phyloP scores from a whole-genome alignment of 2,888 invertebrate species.

The Andrena fulva region DNA sequence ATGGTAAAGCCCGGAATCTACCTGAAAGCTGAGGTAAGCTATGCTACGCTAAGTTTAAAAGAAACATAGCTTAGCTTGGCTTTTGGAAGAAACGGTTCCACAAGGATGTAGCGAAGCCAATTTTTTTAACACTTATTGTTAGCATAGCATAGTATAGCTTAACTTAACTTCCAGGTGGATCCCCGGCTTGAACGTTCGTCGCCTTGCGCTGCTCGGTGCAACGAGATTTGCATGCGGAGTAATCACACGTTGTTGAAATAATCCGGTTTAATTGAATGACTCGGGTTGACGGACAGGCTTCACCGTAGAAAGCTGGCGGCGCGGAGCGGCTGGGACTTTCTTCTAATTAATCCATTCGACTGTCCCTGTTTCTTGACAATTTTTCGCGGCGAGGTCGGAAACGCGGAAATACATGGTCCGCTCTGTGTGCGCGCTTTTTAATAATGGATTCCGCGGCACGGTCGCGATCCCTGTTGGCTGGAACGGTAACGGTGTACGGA shows the following conservation, averaged over 20 bases:
- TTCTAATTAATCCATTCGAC: slow-evolving; percentile 47
- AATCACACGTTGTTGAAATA: slow-evolving; percentile 32
- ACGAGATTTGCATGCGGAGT: not conserved
- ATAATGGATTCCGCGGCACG: slow-evolving; percentile 43
- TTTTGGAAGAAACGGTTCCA: too few relatives aligned
- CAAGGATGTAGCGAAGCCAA: too few relatives aligned
- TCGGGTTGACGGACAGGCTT: slow-evolving; percentile 32
- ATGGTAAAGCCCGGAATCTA: too few relatives aligned
- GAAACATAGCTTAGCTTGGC: too few relatives aligned
- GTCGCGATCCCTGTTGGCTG: slow-evolving; percentile 16
- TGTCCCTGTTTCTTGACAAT: slow-evolving; percentile 33
- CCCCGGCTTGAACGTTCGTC: not conserved
- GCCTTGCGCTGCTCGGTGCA: too few relatives aligned
- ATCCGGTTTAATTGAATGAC: slow-evolving; percentile 45
- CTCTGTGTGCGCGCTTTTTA: slow-evolving; percentile 13
- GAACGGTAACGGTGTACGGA: slow-evolving; percentile 66
- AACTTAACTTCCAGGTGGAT: too few relatives aligned
- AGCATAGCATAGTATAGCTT: too few relatives aligned
- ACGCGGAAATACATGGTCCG: slow-evolving; percentile 52
- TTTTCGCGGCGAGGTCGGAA: slow-evolving; percentile 29
- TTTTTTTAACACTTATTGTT: too few relatives aligned
- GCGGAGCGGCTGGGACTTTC: slow-evolving; percentile 36
- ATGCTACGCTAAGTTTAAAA: too few relatives aligned
- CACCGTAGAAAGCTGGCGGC: slow-evolving; percentile 33
- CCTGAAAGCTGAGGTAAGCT: too few relatives aligned